These are phyloP conservation scores for Anticlea derivata DNA, from an alignment of 2,888 invertebrate species.

Conservation along the genomic window DNA sequence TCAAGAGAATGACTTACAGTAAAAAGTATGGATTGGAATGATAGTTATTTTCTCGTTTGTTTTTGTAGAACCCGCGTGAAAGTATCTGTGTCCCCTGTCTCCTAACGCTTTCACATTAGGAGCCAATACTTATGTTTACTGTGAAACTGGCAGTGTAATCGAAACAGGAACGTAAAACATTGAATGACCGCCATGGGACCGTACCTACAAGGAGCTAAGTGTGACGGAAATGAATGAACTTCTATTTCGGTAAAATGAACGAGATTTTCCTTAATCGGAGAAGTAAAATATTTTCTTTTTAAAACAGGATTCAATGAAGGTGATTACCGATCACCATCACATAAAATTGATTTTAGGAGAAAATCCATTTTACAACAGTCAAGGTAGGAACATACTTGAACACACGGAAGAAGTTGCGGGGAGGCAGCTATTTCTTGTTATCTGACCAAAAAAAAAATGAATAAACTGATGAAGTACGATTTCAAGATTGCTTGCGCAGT, in stretches of 20 bases:
- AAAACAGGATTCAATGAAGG: too few relatives aligned
- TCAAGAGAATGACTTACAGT: not conserved
- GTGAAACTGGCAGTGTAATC: conserved; percentile 64
- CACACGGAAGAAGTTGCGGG: too few relatives aligned
- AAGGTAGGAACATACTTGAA: too few relatives aligned
- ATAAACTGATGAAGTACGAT: too few relatives aligned
- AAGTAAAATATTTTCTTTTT: too few relatives aligned
- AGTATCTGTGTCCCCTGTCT: conserved; percentile 54
- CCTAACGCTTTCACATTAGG: conserved; percentile 62
- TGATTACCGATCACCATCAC: too few relatives aligned
- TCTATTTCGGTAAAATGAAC: conserved; percentile 1
- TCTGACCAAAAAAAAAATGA: too few relatives aligned
- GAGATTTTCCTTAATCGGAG: not conserved
- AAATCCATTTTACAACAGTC: too few relatives aligned
- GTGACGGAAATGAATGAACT: conserved; percentile 3
- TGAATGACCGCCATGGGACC: conserved; percentile 61
- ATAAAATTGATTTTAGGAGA: too few relatives aligned
- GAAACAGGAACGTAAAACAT: conserved; percentile 61
- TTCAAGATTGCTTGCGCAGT: too few relatives aligned
- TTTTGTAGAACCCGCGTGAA: not conserved
- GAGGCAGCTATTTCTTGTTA: too few relatives aligned
- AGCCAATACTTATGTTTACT: conserved; percentile 71
- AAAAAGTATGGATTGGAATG: conserved; percentile 1
- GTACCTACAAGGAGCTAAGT: conserved; percentile 31
- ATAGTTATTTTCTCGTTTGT: conserved; percentile 8